Base-by-base conservation (phyloP, 2,113 vertebrate species). In the Phaethornis superciliosus region DNA sequence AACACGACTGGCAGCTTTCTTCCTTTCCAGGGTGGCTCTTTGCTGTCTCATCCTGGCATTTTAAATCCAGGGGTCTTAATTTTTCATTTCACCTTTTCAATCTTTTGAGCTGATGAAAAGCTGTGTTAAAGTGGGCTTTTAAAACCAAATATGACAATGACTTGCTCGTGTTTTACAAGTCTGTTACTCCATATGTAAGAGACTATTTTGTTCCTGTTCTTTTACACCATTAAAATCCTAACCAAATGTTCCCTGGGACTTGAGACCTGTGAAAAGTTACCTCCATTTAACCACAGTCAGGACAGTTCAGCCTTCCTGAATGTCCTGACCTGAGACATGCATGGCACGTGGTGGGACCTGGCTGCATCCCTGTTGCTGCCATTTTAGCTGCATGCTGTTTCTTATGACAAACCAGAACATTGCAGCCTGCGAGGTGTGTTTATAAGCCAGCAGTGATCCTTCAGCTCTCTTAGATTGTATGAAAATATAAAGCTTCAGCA, bases 241-340 rank as follows among this genome's bases (percentile, higher is more conserved):
- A 40, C 18, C 3, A 16, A 26, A 9, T 52, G 16, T 26, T 79
- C 33, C 55, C 20, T 46, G n/a, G 40, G 37, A 58, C 54, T 40
- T 47, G 9, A 28, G 42, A 59, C 14, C 37, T 69, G 15, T 65
- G 32, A 59, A 65, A 93, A 86, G 16, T 23, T 26, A 35, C 24
- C n/a, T 55, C 16, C 40, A 4, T 67, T 81, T 68, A 79, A 40
- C 19, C 20, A 54, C 72, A 76, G 17, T 3, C 0, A 0, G 56
- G 58, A 54, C 30, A 71, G 23, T 47, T 82, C 51, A 76, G 30
- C 23, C 28, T 59, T 70, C 33, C 65, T 80, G 21, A 22, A 40
- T 40, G 40, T 0, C 0, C 0, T 76, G 62, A 27, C 15, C 7
- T 9, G 9, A 40, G 56, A 79, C 44, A 60, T 35, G 7, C 18